Evolutionary conservation across 2,113 vertebrate genomes (phyloP), one percentile per base, ranked within the genome.

Genomic region (Strigops habroptila): DNA sequence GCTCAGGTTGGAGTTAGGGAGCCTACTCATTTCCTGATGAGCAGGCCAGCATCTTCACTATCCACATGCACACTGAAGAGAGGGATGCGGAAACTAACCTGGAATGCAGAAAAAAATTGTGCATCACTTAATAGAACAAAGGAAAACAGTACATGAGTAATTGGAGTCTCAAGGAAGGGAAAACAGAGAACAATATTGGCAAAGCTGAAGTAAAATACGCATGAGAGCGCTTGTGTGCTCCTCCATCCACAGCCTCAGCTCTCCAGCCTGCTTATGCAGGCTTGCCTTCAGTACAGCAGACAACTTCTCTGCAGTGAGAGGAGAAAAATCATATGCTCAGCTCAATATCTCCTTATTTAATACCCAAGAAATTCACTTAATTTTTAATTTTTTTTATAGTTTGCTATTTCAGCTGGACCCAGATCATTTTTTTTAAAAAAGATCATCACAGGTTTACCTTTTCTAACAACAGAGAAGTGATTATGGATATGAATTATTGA

Each of bases 111-210:
- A 95, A 80, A 49, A 44, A 52, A 39, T 69, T 86, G 80, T 77
- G 37, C 83, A 86, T 70, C 73, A 11, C 41, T 73, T 62, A 68
- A 57, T n/a, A 69, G 37, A 57, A 73, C 0, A 23, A 59, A 92
- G 70, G 37, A 83, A 74, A 94, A 74, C 69, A 86, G 41, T 7
- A 27, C 44, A 39, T 74, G 86, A 93, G 59, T 86, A 89, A 83
- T 12, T 48, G 41, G 67, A 95, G 60, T 70, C 87, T 84, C 10
- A 3, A 91, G 81, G 90, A 92, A 87, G 57, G 75, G 62, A 85
- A 93, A 94, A 67, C 84, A 64, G 49, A 71, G 63, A 84, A 44
- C n/a, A 74, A 10, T 14, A 4, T 5, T 67, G 53, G 55, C 69
- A 82, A 51, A 86, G 43, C 52, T 43, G 14, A 75, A 93, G 84